A percentile compares a stretch with the other conserved stretches of the same genome.
phyloP scores from a whole-genome alignment of 2,113 vertebrate genomes.

The Paradoxurus hermaphroditus region DNA sequence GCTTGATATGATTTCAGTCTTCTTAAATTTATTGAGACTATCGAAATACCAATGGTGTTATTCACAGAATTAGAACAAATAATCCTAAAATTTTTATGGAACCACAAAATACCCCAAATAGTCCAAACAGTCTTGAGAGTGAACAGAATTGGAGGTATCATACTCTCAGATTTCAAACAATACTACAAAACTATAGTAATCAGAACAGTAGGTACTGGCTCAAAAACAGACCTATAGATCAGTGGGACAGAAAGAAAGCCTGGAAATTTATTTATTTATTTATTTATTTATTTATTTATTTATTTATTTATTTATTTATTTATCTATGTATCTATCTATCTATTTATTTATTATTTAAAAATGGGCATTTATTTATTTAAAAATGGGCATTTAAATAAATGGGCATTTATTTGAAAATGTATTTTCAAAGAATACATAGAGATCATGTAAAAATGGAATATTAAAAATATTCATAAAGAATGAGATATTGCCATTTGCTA shows the following conservation, averaged over 20 bases:
- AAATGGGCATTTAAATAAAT: no score
- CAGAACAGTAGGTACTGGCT: not conserved
- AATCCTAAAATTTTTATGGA: not conserved
- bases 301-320: no score
- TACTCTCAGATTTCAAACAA: not conserved
- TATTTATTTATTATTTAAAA: no score
- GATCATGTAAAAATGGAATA: not conserved
- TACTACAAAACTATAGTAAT: not conserved
- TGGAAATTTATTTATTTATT: no score
- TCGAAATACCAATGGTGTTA: not conserved
- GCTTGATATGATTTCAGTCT: no score
- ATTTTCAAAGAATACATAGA: no score
- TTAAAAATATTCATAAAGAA: not conserved
- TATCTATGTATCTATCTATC: no score
- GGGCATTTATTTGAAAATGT: no score
- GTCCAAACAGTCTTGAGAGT: not conserved
- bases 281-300: no score
- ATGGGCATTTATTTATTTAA: no score
- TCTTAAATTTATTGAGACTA: not conserved
- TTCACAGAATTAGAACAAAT: not conserved
- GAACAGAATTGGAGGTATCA: not conserved
- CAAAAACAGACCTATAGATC: not conserved
- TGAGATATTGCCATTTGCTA: not conserved
- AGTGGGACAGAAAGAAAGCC: not conserved
- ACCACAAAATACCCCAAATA: not conserved